phyloP scores from a whole-genome alignment of 2,888 invertebrate species.

The Seira ritae region DNA sequence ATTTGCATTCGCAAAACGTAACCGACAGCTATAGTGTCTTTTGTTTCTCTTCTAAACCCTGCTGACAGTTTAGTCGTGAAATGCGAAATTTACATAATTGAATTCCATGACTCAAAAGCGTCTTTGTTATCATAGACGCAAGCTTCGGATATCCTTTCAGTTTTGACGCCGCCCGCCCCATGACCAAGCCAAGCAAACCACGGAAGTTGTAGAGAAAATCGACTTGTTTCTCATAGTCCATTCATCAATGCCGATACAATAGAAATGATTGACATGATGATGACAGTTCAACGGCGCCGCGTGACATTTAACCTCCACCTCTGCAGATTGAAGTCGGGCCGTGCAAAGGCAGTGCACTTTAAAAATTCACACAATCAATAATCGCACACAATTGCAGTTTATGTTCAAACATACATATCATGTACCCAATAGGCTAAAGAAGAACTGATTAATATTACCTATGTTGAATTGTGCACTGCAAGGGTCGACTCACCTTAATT shows the following conservation, averaged over 20 bases:
- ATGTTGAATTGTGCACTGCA: no score
- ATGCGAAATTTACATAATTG: background rate
- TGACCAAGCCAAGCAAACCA: background rate
- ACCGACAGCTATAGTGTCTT: background rate
- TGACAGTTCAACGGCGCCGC: slow-evolving; percentile 17
- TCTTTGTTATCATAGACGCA: no score
- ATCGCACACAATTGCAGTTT: background rate
- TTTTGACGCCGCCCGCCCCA: background rate
- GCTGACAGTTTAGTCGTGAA: background rate
- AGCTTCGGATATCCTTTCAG: background rate
- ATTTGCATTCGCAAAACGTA: background rate
- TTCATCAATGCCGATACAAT: background rate
- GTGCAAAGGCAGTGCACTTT: background rate
- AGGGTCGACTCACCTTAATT: background rate
- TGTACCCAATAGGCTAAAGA: background rate
- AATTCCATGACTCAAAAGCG: background rate
- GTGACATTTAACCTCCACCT: slow-evolving; percentile 42
- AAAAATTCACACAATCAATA: background rate
- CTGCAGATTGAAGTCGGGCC: background rate
- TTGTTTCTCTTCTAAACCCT: background rate
- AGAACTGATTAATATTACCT: no score
- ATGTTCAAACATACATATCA: background rate
- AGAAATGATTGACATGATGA: background rate
- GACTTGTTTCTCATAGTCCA: background rate
- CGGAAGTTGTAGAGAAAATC: background rate